These are phyloP conservation scores for Tetheella fluctuosa DNA, from an alignment of 2,888 invertebrate genomes.

Conservation along the genomic window DNA sequence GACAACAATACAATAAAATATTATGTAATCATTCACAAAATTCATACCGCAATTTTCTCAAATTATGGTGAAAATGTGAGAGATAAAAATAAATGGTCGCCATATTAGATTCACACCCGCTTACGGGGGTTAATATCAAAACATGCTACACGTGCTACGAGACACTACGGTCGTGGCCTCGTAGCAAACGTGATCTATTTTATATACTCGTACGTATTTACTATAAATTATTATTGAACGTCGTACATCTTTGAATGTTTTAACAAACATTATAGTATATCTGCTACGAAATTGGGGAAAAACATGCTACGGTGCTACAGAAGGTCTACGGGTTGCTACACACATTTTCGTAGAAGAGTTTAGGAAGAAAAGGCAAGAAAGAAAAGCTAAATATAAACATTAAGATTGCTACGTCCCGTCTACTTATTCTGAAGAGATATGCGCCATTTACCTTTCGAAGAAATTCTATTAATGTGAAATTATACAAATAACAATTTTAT, in stretches of 20 bases:
- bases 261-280: not conserved
- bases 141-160: constrained; percentile 6
- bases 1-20: not conserved
- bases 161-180: not conserved
- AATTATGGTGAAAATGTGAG: not conserved
- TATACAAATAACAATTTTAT: too few relatives aligned
- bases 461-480: too few relatives aligned
- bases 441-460: too few relatives aligned
- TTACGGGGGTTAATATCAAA: not conserved
- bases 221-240: too few relatives aligned
- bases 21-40: not conserved
- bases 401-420: too few relatives aligned
- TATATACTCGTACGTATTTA: too few relatives aligned
- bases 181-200: not conserved
- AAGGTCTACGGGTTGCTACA: not conserved
- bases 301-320: not conserved
- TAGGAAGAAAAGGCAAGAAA: too few relatives aligned
- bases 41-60: not conserved
- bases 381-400: too few relatives aligned
- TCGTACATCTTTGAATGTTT: too few relatives aligned
- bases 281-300: not conserved
- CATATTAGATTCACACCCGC: constrained; percentile 7
- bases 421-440: too few relatives aligned
- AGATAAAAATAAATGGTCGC: not conserved
- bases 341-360: too few relatives aligned